Evolutionary conservation across 2,797 vertebrate genomes (phyloP).

Genomic region (Emys orbicularis): DNA sequence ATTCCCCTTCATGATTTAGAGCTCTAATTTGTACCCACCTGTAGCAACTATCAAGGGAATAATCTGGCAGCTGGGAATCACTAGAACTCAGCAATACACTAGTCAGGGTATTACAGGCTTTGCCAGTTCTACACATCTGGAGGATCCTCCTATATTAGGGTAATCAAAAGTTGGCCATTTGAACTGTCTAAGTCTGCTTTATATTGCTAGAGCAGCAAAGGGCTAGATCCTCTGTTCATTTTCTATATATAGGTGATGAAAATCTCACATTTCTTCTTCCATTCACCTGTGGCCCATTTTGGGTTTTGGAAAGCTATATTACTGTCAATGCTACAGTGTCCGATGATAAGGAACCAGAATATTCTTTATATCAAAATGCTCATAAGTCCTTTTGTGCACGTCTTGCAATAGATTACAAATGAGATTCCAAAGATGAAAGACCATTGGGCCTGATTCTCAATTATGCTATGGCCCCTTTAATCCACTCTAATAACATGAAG

Average conservation of each 20-base stretch:
- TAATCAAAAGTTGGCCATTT: background rate
- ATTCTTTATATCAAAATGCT: background rate
- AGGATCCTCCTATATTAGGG: background rate
- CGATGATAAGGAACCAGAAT: background rate
- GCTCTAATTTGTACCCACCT: background rate
- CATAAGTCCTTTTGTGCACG: background rate
- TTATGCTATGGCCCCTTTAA: background rate
- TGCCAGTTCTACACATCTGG: background rate
- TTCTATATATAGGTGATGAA: background rate
- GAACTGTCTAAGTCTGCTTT: background rate
- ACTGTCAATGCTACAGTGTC: fast-evolving
- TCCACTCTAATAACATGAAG: fast-evolving
- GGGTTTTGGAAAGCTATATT: background rate
- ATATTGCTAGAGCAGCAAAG: background rate
- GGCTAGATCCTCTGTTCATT: background rate
- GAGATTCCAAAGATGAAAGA: background rate
- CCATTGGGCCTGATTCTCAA: background rate
- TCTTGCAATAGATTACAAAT: background rate
- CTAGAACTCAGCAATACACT: background rate
- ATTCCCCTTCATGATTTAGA: background rate
- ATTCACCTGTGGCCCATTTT: background rate
- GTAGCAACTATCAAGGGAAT: background rate
- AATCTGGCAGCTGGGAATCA: background rate
- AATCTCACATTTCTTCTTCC: background rate
- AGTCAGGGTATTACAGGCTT: background rate